Percentiles rank a stretch among this genome's conserved stretches.
Evolutionary conservation across 2,797 vertebrate genomes (phyloP).

Genomic region (Cheirogaleus major): DNA sequence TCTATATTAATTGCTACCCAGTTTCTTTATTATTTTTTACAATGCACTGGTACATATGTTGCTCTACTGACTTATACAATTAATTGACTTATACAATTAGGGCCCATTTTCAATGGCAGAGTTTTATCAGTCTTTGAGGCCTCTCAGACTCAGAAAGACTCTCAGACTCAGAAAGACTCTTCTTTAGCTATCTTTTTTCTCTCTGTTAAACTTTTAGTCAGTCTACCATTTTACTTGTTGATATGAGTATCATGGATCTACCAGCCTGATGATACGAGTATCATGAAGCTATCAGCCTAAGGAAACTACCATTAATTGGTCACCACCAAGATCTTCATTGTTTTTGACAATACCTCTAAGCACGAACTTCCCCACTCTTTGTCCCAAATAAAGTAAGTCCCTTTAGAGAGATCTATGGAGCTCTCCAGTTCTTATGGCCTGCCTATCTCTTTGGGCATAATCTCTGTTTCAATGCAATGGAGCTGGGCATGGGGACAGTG

Average conservation of each 20-base stretch:
- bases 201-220: neutral
- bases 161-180: neutral
- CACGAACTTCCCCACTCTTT: neutral
- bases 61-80: neutral
- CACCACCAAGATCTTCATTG: neutral
- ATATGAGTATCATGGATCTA: neutral
- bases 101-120: neutral
- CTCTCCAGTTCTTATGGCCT: neutral
- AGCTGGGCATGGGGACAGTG: accelerated
- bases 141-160: neutral
- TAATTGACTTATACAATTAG: neutral
- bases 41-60: neutral
- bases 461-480: neutral
- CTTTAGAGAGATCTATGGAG: neutral
- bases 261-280: neutral
- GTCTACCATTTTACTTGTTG: neutral
- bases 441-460: neutral
- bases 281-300: neutral
- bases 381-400: neutral
- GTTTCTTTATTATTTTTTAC: neutral
- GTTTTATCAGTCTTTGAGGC: neutral
- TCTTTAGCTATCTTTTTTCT: neutral
- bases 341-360: neutral
- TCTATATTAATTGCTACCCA: neutral
- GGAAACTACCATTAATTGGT: neutral